Evolutionary conservation across 2,113 vertebrate species (phyloP).

Genomic region (Muntiacus muntjak): DNA sequence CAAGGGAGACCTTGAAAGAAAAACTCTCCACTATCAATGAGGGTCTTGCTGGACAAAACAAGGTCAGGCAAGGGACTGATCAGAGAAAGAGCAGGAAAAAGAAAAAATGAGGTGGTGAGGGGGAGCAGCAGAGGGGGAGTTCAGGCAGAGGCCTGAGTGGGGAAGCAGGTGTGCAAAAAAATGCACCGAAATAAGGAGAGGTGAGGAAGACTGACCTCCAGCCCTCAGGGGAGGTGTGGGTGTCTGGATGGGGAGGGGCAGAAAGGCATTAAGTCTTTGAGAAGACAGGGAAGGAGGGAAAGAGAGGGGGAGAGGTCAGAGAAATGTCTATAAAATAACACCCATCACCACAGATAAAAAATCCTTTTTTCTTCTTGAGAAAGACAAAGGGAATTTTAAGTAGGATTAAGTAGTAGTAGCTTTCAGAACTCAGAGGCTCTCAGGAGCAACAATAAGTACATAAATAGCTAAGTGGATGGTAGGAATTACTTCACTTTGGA

Average conservation of each 20-base stretch:
- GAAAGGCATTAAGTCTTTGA: not conserved
- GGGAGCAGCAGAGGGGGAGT: not conserved
- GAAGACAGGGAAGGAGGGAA: not conserved
- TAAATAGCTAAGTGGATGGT: constrained; percentile 66
- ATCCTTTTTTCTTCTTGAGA: constrained; percentile 36
- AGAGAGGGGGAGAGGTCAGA: not conserved
- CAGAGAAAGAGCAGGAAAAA: not conserved
- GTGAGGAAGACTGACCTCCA: accelerated
- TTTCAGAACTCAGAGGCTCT: constrained; percentile 64
- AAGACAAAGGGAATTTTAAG: constrained; percentile 73
- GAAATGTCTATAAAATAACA: constrained; percentile 30
- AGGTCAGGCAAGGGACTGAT: not conserved
- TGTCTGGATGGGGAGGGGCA: not conserved
- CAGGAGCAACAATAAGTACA: constrained; percentile 66
- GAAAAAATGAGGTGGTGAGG: not conserved
- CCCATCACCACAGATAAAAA: constrained; percentile 30
- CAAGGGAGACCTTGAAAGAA: not conserved
- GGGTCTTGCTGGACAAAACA: not conserved
- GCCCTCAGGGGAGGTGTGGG: not conserved
- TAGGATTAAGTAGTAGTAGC: constrained; percentile 68
- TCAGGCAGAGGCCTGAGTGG: not conserved
- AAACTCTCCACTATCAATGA: not conserved
- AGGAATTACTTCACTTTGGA: constrained; percentile 62
- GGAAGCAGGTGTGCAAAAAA: not conserved
- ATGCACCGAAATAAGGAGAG: not conserved